A percentile compares a stretch with the other conserved stretches of the same genome.
Conservation (phyloP, 2,113 vertebrate species). For the Bostrychus sinensis region DNA sequence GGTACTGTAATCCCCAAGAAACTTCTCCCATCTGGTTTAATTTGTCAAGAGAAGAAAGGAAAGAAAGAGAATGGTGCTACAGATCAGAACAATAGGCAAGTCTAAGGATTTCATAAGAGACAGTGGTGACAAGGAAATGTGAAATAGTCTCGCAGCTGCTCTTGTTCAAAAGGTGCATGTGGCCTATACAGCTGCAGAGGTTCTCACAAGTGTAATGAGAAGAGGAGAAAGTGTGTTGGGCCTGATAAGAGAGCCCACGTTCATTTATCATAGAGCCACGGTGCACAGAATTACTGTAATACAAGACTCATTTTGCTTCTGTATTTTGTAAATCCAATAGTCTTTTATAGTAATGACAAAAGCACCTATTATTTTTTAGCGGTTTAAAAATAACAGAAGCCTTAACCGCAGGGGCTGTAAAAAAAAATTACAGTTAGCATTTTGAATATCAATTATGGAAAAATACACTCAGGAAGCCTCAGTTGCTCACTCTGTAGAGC, state of each 20-base stretch:
- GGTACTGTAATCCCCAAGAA: background rate
- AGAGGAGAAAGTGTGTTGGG: background rate
- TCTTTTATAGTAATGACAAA: background rate
- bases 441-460: no score
- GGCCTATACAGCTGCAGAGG: constrained; percentile 1
- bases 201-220: constrained; percentile 34
- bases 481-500: no score
- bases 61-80: background rate
- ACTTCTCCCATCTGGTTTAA: background rate
- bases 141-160: constrained; percentile 17
- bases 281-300: constrained; percentile 8
- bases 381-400: background rate
- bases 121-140: constrained; percentile 4
- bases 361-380: background rate
- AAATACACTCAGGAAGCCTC: no score
- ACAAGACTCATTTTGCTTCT: constrained; percentile 2
- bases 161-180: constrained; percentile 25
- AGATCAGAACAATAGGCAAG: constrained; percentile 1
- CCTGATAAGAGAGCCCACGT: constrained; percentile 7
- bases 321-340: background rate
- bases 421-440: no score
- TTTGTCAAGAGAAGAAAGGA: background rate
- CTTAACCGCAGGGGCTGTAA: no score
- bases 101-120: background rate
- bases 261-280: constrained; percentile 22